These are phyloP conservation scores for Sphaeramia orbicularis DNA, from an alignment of 2,797 vertebrate genomes.

Conservation along the genomic window DNA sequence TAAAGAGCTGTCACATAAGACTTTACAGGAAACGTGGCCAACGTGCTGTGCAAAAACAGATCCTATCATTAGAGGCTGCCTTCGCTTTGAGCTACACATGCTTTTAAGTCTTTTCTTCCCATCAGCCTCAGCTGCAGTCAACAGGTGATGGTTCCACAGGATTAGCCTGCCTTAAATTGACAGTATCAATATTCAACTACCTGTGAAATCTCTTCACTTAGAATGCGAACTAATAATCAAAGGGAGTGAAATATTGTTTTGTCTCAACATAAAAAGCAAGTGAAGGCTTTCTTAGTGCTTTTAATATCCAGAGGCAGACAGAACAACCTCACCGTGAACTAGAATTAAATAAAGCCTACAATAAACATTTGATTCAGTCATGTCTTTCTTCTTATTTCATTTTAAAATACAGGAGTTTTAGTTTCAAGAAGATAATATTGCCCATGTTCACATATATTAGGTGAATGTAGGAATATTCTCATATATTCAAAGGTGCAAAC, in stretches of 20 bases:
- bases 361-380: too few species aligned
- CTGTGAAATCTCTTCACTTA: slow-evolving; percentile 43
- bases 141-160: slow-evolving; percentile 81
- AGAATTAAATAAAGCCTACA: background rate
- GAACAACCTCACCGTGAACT: slow-evolving; percentile 7
- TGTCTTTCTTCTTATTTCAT: too few species aligned
- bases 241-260: slow-evolving; percentile 44
- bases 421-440: background rate
- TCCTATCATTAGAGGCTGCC: slow-evolving; percentile 79
- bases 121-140: slow-evolving; percentile 58
- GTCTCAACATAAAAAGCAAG: slow-evolving; percentile 45
- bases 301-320: slow-evolving; percentile 25
- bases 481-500: too few species aligned
- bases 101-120: slow-evolving; percentile 76
- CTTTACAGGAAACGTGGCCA: slow-evolving; percentile 72
- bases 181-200: slow-evolving; percentile 61
- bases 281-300: slow-evolving; percentile 24
- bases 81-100: slow-evolving; percentile 74
- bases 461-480: too few species aligned
- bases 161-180: slow-evolving; percentile 56
- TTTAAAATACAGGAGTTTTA: too few species aligned
- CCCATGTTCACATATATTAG: slow-evolving; percentile 3
- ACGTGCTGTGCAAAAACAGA: slow-evolving; percentile 70
- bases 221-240: slow-evolving; percentile 54
- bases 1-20: slow-evolving; percentile 79